phyloP scores from a whole-genome alignment of 2,113 vertebrate genomes.

The Lophura nycthemera region DNA sequence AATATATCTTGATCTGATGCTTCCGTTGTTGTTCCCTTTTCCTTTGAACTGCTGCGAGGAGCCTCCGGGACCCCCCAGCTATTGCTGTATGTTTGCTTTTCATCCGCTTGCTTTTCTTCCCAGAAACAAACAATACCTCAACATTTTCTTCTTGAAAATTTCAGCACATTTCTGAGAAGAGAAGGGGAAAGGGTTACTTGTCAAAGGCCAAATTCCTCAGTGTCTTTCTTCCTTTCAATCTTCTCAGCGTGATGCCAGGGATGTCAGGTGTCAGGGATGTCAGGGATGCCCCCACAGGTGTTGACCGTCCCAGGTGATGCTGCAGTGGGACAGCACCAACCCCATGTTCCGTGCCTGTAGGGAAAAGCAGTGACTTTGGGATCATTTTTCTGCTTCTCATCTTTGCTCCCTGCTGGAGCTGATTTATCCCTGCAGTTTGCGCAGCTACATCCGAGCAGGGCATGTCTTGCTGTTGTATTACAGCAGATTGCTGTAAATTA shows the following conservation, averaged over 20 bases:
- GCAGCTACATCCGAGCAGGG: not conserved
- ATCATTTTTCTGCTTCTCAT: not conserved
- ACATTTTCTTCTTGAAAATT: constrained; percentile 9
- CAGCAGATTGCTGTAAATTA: constrained; percentile 32
- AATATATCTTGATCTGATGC: not conserved
- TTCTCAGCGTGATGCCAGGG: not conserved
- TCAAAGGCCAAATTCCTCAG: not conserved
- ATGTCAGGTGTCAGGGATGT: not conserved
- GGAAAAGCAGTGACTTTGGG: not conserved
- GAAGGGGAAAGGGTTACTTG: not conserved
- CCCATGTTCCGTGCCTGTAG: not conserved
- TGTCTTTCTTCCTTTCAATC: not conserved
- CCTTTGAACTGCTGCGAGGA: constrained; percentile 42
- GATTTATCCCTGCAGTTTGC: not conserved
- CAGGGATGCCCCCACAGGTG: not conserved
- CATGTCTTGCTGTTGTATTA: constrained; percentile 17
- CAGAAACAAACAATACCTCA: not conserved
- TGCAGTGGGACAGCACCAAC: not conserved
- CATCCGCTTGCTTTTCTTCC: constrained; percentile 37
- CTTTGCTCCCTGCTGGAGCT: constrained; percentile 26
- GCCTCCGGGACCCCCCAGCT: constrained; percentile 8
- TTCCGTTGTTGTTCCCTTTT: not conserved
- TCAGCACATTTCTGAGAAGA: not conserved
- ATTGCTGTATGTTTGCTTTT: constrained; percentile 51
- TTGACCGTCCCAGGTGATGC: not conserved